Evolutionary conservation across 2,888 invertebrate species (phyloP).

Genomic region (Mycalesis mineus): DNA sequence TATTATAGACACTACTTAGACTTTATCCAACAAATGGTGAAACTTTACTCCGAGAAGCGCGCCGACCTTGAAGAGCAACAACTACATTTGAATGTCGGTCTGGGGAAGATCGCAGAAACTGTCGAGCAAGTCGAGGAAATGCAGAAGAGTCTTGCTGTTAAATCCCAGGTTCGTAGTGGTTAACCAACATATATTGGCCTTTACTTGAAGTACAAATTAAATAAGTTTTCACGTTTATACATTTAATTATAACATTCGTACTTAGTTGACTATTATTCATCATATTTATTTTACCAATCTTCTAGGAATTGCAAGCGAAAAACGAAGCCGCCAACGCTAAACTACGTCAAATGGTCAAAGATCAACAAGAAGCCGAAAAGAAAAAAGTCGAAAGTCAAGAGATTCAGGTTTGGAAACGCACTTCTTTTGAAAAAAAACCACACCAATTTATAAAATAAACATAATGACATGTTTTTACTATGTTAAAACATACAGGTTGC

Average conservation of each 20-base stretch:
- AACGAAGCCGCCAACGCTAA: conserved; percentile 99
- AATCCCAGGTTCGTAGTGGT: conserved; percentile 83
- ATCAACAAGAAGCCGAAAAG: conserved; percentile 99
- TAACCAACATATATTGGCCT: too few relatives aligned
- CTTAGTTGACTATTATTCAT: too few relatives aligned
- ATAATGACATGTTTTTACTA: background rate
- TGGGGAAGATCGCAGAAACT: conserved; percentile 99
- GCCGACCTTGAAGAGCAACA: conserved; percentile 99
- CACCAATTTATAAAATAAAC: background rate
- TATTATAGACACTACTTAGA: conserved; percentile 92
- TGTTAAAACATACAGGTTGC: conserved; percentile 61
- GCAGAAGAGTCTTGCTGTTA: conserved; percentile 98
- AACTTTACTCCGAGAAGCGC: conserved; percentile 97
- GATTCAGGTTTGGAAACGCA: conserved; percentile 81
- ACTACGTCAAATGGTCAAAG: conserved; percentile 98
- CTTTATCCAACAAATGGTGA: conserved; percentile 99
- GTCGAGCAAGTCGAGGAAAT: conserved; percentile 99
- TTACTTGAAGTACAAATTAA: too few relatives aligned
- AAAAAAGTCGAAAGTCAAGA: conserved; percentile 99
- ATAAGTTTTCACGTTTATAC: too few relatives aligned
- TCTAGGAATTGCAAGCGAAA: conserved; percentile 92
- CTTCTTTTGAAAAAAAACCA: conserved; percentile 19
- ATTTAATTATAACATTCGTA: too few relatives aligned
- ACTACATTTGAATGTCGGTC: conserved; percentile 97
- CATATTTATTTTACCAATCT: conserved; percentile 7